Conservation (phyloP, 2,888 invertebrate species). For the Alcis repandata region DNA sequence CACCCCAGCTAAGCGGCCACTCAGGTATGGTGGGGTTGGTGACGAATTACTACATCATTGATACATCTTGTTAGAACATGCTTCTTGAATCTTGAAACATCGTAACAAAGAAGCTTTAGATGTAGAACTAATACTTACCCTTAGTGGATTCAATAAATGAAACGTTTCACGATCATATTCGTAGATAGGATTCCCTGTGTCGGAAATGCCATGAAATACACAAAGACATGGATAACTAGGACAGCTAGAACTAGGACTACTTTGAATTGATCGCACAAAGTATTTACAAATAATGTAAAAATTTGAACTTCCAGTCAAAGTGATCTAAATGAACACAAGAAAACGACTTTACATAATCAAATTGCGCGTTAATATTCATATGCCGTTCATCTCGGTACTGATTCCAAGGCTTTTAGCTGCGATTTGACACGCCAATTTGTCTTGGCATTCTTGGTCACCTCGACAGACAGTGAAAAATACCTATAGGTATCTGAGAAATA, state of each 20-base stretch:
- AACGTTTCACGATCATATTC: too few relatives aligned
- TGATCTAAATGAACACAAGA: background rate
- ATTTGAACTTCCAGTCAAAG: slow-evolving; percentile 4
- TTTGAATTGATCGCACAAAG: too few relatives aligned
- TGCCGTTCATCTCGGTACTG: slow-evolving; percentile 31
- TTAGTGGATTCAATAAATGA: too few relatives aligned
- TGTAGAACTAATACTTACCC: too few relatives aligned
- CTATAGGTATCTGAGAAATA: background rate
- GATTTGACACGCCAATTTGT: slow-evolving; percentile 45
- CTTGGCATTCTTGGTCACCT: slow-evolving; percentile 24
- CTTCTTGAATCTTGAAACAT: too few relatives aligned
- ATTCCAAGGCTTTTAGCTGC: slow-evolving; percentile 44
- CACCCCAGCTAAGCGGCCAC: slow-evolving; percentile 81
- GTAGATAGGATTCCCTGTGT: too few relatives aligned
- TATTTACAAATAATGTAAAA: too few relatives aligned
- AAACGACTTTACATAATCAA: slow-evolving; percentile 16
- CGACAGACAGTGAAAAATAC: slow-evolving; percentile 10
- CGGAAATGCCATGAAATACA: too few relatives aligned
- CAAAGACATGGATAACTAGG: too few relatives aligned
- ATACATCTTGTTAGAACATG: too few relatives aligned
- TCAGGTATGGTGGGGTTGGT: slow-evolving; percentile 51
- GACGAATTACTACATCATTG: slow-evolving; percentile 54
- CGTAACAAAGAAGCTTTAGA: too few relatives aligned
- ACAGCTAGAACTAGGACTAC: too few relatives aligned
- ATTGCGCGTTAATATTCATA: slow-evolving; percentile 22